Evolutionary conservation across 2,797 vertebrate genomes (phyloP).

Genomic region (Percopsis omiscomaycus): DNA sequence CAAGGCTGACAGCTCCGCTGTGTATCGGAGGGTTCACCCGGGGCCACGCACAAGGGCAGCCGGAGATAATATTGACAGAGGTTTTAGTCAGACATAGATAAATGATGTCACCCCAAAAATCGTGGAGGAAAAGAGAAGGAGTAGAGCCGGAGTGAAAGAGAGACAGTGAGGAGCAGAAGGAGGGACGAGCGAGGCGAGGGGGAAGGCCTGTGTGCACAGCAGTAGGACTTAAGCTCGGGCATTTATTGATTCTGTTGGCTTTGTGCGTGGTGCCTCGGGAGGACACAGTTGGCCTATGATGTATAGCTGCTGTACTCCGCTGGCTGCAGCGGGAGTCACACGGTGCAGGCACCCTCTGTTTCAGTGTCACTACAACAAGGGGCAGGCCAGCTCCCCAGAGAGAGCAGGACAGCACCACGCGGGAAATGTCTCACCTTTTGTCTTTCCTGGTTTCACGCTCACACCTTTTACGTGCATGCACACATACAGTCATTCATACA

Average conservation of each 20-base stretch:
- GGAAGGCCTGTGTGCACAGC: slow-evolving; percentile 41
- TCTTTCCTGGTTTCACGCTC: background rate
- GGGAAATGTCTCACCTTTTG: slow-evolving; percentile 32
- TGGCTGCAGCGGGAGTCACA: slow-evolving; percentile 46
- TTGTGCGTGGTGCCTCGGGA: slow-evolving; percentile 62
- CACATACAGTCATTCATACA: background rate
- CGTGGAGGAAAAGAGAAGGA: slow-evolving; percentile 24
- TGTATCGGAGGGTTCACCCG: slow-evolving; percentile 63
- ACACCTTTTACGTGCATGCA: background rate
- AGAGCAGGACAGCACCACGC: slow-evolving; percentile 47
- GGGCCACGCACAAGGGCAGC: slow-evolving; percentile 57
- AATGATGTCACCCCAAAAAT: slow-evolving; percentile 53
- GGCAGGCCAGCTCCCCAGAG: slow-evolving; percentile 31
- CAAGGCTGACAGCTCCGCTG: slow-evolving; percentile 66
- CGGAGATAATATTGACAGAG: slow-evolving; percentile 69
- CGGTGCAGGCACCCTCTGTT: slow-evolving; percentile 52
- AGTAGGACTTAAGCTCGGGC: slow-evolving; percentile 55
- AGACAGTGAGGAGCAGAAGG: slow-evolving; percentile 7
- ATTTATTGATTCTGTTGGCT: slow-evolving; percentile 70
- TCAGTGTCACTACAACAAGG: slow-evolving; percentile 37
- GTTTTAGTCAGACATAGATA: slow-evolving; percentile 58
- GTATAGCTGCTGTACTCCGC: slow-evolving; percentile 60
- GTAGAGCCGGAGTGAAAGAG: slow-evolving; percentile 13
- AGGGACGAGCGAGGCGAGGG: background rate
- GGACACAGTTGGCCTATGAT: slow-evolving; percentile 68